These are phyloP conservation scores for Tamias sibiricus DNA, from an alignment of 2,113 vertebrate genomes.

Conservation along the genomic window DNA sequence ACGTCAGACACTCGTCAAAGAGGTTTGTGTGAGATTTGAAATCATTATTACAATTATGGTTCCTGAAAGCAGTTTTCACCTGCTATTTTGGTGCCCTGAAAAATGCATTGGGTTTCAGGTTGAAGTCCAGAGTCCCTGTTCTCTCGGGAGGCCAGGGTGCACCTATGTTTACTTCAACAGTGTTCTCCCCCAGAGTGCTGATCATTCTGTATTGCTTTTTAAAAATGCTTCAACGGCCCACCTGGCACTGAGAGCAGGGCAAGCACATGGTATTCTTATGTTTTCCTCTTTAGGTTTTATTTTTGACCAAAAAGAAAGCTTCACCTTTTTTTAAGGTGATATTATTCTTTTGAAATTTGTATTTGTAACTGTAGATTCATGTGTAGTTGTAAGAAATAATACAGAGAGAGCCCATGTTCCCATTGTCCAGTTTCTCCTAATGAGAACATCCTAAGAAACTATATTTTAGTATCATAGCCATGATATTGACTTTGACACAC, in stretches of 20 bases:
- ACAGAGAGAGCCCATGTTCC: not conserved
- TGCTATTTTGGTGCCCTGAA: not conserved
- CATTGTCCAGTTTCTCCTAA: not conserved
- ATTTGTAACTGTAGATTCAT: not conserved
- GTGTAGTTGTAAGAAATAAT: not conserved
- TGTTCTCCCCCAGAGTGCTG: not conserved
- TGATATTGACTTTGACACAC: not conserved
- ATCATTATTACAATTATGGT: not conserved
- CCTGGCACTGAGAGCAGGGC: not conserved
- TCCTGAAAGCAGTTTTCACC: not conserved
- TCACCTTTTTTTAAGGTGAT: not conserved
- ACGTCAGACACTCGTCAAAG: not conserved
- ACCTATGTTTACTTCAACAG: not conserved
- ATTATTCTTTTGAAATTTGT: not conserved
- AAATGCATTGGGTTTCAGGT: not conserved
- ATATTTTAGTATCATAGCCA: not conserved
- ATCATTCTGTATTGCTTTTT: not conserved
- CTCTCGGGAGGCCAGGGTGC: not conserved
- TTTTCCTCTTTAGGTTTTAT: not conserved
- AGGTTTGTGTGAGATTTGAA: not conserved
- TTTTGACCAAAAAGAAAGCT: not conserved
- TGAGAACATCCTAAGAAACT: not conserved
- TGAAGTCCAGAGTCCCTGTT: not conserved
- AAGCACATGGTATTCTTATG: not conserved
- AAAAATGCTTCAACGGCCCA: not conserved